phyloP scores from a whole-genome alignment of 2,113 vertebrate species.

The Embiotoca jacksoni region DNA sequence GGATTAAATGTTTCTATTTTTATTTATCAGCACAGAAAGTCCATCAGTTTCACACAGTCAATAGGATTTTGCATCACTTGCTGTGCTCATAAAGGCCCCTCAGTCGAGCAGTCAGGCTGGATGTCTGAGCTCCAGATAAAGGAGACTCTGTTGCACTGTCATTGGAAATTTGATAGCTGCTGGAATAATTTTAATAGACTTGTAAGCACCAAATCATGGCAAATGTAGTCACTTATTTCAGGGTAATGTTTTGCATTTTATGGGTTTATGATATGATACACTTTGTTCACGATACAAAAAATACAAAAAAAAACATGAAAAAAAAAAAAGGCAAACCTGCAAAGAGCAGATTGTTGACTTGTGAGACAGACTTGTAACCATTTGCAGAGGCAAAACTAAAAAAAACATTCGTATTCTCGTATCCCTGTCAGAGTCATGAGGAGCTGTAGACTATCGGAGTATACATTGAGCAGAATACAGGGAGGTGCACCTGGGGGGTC shows the following conservation, averaged over 20 bases:
- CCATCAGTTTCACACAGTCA: conserved; percentile 39
- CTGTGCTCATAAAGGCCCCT: conserved; percentile 65
- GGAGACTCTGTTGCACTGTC: conserved; percentile 66
- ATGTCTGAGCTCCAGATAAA: conserved; percentile 66
- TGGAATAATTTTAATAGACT: conserved; percentile 61
- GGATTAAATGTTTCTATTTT: conserved; percentile 30
- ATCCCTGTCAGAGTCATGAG: conserved; percentile 7
- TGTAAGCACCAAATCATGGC: conserved; percentile 53
- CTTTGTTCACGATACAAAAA: conserved; percentile 38
- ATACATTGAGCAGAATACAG: conserved; percentile 6
- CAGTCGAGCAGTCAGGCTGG: conserved; percentile 58
- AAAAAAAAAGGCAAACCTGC: conserved; percentile 34
- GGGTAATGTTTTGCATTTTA: conserved; percentile 40
- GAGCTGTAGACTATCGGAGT: conserved; percentile 4
- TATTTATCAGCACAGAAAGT: conserved; percentile 23
- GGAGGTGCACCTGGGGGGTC: conserved; percentile 1
- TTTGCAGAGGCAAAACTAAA: conserved; percentile 33
- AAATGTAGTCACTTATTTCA: conserved; percentile 44
- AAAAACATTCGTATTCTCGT: conserved; percentile 45
- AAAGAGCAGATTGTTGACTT: conserved; percentile 36
- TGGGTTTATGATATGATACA: conserved; percentile 38
- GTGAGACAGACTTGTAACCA: conserved; percentile 14
- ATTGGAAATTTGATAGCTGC: conserved; percentile 66
- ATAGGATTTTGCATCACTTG: conserved; percentile 49
- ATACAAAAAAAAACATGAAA: conserved; percentile 29